Conservation (phyloP, 2,113 vertebrate species). For the Symphodus melops region DNA sequence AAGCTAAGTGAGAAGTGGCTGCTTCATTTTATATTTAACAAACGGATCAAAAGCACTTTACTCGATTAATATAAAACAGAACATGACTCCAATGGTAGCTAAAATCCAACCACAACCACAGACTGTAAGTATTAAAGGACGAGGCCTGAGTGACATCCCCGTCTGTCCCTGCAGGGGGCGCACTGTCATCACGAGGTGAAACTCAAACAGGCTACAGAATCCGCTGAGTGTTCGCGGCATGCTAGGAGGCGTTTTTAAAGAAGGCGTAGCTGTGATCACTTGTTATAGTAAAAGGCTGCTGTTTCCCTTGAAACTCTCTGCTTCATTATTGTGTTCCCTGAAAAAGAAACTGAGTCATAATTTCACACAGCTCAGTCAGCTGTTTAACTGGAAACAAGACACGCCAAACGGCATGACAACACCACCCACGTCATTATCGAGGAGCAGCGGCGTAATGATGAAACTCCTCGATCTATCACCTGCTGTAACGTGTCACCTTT, state of each 20-base stretch:
- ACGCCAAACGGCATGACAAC: conserved; percentile 20
- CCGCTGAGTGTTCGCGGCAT: not conserved
- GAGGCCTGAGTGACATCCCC: no score
- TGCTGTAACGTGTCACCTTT: no score
- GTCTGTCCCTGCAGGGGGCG: no score
- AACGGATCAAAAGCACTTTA: no score
- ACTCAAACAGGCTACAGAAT: not conserved
- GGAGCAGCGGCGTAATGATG: conserved; percentile 12
- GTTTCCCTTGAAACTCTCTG: conserved; percentile 33
- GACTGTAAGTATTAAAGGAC: no score
- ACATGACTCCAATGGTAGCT: no score
- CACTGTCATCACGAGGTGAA: no score
- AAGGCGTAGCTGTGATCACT: not conserved
- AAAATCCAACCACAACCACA: no score
- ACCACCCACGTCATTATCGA: conserved; percentile 47
- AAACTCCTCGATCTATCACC: not conserved
- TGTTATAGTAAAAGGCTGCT: not conserved
- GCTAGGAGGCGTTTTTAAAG: not conserved
- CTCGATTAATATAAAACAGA: no score
- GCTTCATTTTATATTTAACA: no score
- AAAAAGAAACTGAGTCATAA: conserved; percentile 64
- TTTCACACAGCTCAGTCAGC: conserved; percentile 56
- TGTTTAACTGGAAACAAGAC: conserved; percentile 66
- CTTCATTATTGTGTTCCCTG: conserved; percentile 16
- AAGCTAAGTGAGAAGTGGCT: no score